Evolutionary conservation across 2,888 invertebrate genomes (phyloP), one percentile per base, ranked within the genome.

Genomic region (Cantharis rustica): DNA sequence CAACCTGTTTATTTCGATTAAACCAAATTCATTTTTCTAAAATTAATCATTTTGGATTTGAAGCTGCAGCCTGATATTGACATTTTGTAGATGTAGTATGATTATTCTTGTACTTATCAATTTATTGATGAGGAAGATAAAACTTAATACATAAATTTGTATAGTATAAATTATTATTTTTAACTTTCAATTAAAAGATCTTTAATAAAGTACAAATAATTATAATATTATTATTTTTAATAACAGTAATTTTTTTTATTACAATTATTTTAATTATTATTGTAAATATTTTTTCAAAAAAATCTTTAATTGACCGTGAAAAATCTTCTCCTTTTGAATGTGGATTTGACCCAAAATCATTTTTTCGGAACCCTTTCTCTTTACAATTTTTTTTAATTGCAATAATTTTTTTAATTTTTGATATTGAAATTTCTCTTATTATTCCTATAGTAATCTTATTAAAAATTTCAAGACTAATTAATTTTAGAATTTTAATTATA

Each of bases 341-440:
- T 85, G 92, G 91, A 76, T 92, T 92, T 88, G 91, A 91, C 63
- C 90, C 90, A 3, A 88, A 89, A 86, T 88, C 85, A 5, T 88
- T 88, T 0, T 85, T 89, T 0, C 91, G 91, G 1, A 47, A 90
- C n/a, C 90, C 91, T 0, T 91, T 92, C 84, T 91, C 91, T 13
- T 79, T 91, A 84, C 92, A 92, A 87, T 91, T 93, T 89, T 91
- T 92, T 89, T 85, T 91, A 89, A 91, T 93, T 86, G 90, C 92
- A 61, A 88, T 93, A 86, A 91, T 94, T 89, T 93, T 93, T 86
- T 88, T 93, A 90, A 92, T 94, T 89, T 94, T 93, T 90, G 93
- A 93, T 89, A 90, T 93, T 78, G 93, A 93, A 91, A 92, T 93
- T 88, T 90, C 91, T 0, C 81, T 93, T 85, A 88, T 93, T 85